Conservation (phyloP, 2,113 vertebrate genomes). For the Engraulis encrasicolus region DNA sequence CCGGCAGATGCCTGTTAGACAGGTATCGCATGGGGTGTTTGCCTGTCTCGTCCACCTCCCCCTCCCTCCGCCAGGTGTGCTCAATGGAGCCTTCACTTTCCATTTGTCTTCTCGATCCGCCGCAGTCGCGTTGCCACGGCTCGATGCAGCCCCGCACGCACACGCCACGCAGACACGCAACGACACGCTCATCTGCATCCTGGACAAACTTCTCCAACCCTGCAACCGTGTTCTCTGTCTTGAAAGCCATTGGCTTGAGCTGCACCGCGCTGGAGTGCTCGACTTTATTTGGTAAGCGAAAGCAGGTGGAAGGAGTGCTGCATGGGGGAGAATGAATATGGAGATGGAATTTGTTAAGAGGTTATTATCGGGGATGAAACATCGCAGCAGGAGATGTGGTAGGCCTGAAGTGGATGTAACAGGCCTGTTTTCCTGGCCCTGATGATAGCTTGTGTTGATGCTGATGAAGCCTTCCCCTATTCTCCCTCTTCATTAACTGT, state of each 20-base stretch:
- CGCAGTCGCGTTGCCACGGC: too few relatives aligned
- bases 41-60: conserved; percentile 35
- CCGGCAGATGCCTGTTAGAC: conserved; percentile 39
- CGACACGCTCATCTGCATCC: conserved; percentile 40
- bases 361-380: conserved; percentile 55
- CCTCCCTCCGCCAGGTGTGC: conserved; percentile 47
- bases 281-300: neutral
- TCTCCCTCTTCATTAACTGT: conserved; percentile 26
- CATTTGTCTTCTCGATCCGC: conserved; percentile 48
- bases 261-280: neutral
- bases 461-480: conserved; percentile 13
- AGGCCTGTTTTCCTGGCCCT: conserved; percentile 1
- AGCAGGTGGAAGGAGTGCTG: conserved; percentile 21
- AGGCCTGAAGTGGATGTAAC: conserved; percentile 34
- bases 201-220: conserved; percentile 20
- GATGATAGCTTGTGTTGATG: conserved; percentile 31
- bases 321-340: too few relatives aligned
- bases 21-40: conserved; percentile 37
- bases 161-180: neutral
- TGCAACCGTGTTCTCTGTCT: neutral
- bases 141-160: too few relatives aligned
- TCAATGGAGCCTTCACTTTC: conserved; percentile 54
- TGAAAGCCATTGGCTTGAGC: neutral
- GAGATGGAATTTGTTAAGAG: conserved; percentile 59
- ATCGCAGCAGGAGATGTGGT: conserved; percentile 42